Percentiles rank a stretch among this genome's conserved stretches.
phyloP scores from a whole-genome alignment of 2,797 vertebrate genomes.

The Ciconia nigra region DNA sequence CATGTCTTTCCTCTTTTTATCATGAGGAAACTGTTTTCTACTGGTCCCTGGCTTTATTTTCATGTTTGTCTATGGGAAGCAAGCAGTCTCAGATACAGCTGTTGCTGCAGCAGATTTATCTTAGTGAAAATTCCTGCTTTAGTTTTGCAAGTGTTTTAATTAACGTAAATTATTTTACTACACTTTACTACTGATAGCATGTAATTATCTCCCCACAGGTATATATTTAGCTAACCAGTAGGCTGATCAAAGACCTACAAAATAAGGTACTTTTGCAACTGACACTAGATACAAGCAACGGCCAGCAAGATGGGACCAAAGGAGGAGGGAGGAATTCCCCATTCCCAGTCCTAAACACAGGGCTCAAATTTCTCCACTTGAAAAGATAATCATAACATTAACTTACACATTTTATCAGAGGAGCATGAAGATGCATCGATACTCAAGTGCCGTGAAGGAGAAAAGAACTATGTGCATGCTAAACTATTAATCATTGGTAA shows the following conservation, averaged over 20 bases:
- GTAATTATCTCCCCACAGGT: slow-evolving; percentile 64
- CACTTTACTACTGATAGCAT: slow-evolving; percentile 52
- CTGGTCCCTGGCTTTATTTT: background rate
- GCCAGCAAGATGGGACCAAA: background rate
- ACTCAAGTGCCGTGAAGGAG: background rate
- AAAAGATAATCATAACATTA: background rate
- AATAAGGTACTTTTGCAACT: background rate
- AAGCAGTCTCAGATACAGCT: background rate
- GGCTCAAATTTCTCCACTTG: background rate
- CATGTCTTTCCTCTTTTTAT: background rate
- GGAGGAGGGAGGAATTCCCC: background rate
- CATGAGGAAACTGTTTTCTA: background rate
- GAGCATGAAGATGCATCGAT: background rate
- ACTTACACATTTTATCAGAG: background rate
- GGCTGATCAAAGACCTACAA: slow-evolving; percentile 34
- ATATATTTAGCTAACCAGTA: slow-evolving; percentile 55
- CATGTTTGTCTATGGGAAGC: background rate
- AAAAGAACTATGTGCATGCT: background rate
- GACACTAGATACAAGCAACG: background rate
- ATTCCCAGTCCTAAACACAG: background rate
- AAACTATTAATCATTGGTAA: slow-evolving; percentile 24
- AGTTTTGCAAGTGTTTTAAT: slow-evolving; percentile 50
- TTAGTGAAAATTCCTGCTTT: slow-evolving; percentile 20
- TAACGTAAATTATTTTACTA: slow-evolving; percentile 53
- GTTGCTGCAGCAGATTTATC: background rate